Conservation (phyloP, 2,113 vertebrate genomes). For the Amphilophus citrinellus region DNA sequence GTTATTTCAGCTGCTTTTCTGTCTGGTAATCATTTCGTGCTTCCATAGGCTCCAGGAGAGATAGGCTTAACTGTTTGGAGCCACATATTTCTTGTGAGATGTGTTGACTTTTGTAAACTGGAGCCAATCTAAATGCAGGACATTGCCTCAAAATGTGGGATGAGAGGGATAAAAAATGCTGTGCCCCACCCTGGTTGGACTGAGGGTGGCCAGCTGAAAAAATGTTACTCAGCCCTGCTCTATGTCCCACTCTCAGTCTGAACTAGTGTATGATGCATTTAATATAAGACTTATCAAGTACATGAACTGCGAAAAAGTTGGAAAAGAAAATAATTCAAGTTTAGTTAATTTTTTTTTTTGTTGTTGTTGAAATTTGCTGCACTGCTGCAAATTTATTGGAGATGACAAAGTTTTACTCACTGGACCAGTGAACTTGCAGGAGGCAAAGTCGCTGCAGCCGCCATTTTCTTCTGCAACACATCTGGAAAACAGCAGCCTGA, state of each 20-base stretch:
- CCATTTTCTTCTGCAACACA: slow-evolving; percentile 85
- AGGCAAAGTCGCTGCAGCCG: slow-evolving; percentile 89
- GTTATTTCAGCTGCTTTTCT: neutral
- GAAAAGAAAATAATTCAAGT: neutral
- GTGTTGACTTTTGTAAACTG: neutral
- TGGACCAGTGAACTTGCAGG: slow-evolving; percentile 87
- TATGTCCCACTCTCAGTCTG: neutral
- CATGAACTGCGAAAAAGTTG: neutral
- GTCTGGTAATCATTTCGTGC: neutral
- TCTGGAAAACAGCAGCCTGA: slow-evolving; percentile 33
- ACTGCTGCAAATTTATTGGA: neutral
- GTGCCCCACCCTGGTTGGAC: neutral
- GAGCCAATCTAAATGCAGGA: neutral
- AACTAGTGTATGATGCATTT: neutral
- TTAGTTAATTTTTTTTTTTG: neutral
- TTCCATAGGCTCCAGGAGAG: neutral
- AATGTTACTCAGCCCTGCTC: neutral
- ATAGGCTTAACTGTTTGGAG: neutral
- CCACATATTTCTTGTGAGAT: neutral
- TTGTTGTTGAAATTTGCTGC: neutral
- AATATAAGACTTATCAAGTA: neutral
- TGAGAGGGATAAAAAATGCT: neutral
- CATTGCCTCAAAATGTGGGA: neutral
- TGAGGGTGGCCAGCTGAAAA: neutral
- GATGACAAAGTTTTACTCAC: slow-evolving; percentile 77